Evolutionary conservation across 2,888 invertebrate genomes (phyloP), one percentile per base, ranked within the genome.

Genomic region (Hyles lineata): DNA sequence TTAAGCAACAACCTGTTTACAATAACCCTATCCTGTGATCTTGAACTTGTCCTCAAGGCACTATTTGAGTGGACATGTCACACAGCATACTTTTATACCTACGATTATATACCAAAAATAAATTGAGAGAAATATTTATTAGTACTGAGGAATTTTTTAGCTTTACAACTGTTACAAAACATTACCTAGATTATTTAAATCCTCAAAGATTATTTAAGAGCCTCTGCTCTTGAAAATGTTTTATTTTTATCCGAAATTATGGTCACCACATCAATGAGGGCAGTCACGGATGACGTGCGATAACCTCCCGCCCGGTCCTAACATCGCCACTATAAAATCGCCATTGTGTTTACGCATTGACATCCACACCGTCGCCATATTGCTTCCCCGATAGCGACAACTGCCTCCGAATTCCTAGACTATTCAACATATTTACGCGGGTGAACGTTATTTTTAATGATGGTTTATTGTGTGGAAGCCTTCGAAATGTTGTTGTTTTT

Each of bases 341-440:
- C 60, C 72, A 72, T 74, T 74, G 70, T 74, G 74, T 74, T 73
- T 74, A 62, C 67, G 63, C 67, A 67, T 63, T 72, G 63, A 74
- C 72, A 70, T 67, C 43, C 43, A 43, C 50, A 50, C 67, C 17
- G 32, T 8, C 63, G 11, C 21, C 25, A 67, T 67, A 67, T 67
- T 67, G 63, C 63, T 23, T 43, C 23, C 35, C 19, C 5, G 11
- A 23, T 23, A 23, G 50, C 21, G n/a, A 32, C 9, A 43, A 67
- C 43, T 15, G 17, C 43, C 67, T 67, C 43, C 50, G 43, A 63
- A 11, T 21, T 35, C 21, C 35, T 4, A 35, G 32, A 29, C 29
- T 32, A 7, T 6, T 23, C 11, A 60, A 60, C 25, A 60, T 55
- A 55, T n/a, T 55, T 15, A n/a, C 8, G 55, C 55, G 55, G n/a